Base-by-base conservation (phyloP, 2,797 vertebrate genomes). In the Malacoraja senta region DNA sequence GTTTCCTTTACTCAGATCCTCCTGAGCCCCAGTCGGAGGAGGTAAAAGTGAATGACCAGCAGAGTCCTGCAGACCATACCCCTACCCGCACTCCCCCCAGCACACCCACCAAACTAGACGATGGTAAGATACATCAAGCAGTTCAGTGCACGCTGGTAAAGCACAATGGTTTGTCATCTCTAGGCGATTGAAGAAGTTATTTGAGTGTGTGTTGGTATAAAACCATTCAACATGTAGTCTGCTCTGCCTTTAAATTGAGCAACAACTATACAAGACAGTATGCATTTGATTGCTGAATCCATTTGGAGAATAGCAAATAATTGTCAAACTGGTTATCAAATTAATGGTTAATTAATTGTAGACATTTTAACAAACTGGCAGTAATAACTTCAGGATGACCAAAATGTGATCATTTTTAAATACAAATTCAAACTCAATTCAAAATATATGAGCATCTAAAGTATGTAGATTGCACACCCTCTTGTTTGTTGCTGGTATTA, bases 71-170 rank as follows among this genome's bases (percentile, higher is more conserved):
- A 1, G 97, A 97, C 0, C 94, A 93, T 92, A 71, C 94, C 0
- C 93, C 96, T 68, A 97, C 97, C 93, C 96, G 96, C 94, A 98
- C 98, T 0, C 98, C 98, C 65, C 98, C 98, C 93, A 98, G 98
- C 94, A 98, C 98, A 26, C 98, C 98, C 0, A 94, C 98, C 94
- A 97, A 97, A 96, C 95, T 96, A 94, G 98, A 98, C 94, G 98
- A 99, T 98, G 99, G 99, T 99, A 98, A 44, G 98, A 95, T 71
- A 21, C 7, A 91, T 94, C 44, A 15, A 53, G 35, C 38, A 44
- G 71, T 61, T 74, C 21, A 32, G 17, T 0, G 26, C 15, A 10
- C 90, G 61, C 80, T 44, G 91, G 83, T 91, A 35, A 86, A 94
- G 95, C 96, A 96, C 96, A 96, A 93, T 95, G 94, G 94, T 93